A percentile compares a stretch with the other conserved stretches of the same genome.
phyloP scores from a whole-genome alignment of 2,797 vertebrate species.

The Phylloscopus collybita region DNA sequence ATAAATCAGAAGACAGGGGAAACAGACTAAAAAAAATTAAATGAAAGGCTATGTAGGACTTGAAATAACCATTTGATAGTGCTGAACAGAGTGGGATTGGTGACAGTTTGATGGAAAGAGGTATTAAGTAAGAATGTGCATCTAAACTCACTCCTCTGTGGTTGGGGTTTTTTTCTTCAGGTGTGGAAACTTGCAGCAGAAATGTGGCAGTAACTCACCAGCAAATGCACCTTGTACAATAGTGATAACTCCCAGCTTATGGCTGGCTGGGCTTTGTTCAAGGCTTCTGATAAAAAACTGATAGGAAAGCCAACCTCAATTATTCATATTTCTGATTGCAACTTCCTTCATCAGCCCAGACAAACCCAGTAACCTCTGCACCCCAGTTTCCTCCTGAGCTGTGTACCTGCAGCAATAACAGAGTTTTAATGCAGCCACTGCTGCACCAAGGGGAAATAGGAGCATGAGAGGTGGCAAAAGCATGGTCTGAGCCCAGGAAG shows the following conservation, averaged over 20 bases:
- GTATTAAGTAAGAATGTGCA: not conserved
- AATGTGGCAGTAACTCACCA: not conserved
- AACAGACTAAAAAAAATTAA: not conserved
- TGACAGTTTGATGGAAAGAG: not conserved
- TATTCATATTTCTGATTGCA: not conserved
- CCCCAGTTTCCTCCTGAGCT: not conserved
- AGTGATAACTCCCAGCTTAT: not conserved
- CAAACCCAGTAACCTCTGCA: not conserved
- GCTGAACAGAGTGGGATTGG: not conserved
- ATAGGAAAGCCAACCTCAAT: not conserved
- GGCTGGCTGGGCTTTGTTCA: not conserved
- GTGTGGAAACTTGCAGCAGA: not conserved
- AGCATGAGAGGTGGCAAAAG: not conserved
- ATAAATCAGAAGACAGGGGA: slow-evolving; percentile 34
- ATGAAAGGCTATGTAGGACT: not conserved
- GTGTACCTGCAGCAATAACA: not conserved
- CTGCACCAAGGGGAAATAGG: not conserved
- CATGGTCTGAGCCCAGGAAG: not conserved
- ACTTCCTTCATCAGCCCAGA: not conserved
- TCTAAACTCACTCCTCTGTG: not conserved
- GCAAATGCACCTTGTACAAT: not conserved
- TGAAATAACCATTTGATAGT: not conserved
- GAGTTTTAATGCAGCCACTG: not conserved
- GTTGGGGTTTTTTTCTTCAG: not conserved
- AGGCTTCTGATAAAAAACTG: not conserved